A percentile compares a stretch with the other conserved stretches of the same genome.
These are phyloP conservation scores for Ichneumoninae sp. DNA, from an alignment of 2,888 invertebrate species.

Conservation along the genomic window DNA sequence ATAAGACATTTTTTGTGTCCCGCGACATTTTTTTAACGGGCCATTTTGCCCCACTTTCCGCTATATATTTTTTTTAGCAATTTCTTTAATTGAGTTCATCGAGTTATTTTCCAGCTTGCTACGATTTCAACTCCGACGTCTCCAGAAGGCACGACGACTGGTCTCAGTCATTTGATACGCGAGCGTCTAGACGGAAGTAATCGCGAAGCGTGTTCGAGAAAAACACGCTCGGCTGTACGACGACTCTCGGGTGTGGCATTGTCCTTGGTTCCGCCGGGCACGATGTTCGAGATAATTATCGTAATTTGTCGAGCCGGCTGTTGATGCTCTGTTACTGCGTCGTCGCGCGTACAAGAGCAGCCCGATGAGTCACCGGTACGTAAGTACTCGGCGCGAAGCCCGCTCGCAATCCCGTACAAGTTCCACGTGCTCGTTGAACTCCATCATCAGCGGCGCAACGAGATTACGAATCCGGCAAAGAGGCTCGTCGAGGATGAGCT, in stretches of 20 bases:
- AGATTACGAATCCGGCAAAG: conserved; percentile 26
- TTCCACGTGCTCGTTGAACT: conserved; percentile 4
- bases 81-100: not conserved
- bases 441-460: conserved; percentile 1
- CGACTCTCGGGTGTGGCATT: conserved; percentile 73
- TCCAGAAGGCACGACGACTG: not conserved
- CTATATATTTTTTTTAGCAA: conserved; percentile 17
- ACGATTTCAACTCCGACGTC: not conserved
- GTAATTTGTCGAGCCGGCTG: conserved; percentile 69
- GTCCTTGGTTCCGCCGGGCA: conserved; percentile 73
- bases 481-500: not conserved
- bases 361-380: conserved; percentile 29
- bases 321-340: conserved; percentile 49
- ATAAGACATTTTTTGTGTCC: conserved; percentile 3
- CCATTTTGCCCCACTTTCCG: conserved; percentile 73
- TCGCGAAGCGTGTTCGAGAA: too few relatives aligned
- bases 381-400: conserved; percentile 13
- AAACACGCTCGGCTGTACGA: not conserved
- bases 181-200: conserved; percentile 15
- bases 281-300: conserved; percentile 73
- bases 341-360: conserved; percentile 13
- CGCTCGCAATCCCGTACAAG: conserved; percentile 6
- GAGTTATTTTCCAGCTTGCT: not conserved
- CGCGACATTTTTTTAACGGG: not conserved
- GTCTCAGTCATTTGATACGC: not conserved